Base-by-base conservation (phyloP, 2,888 invertebrate genomes). In the Prosapia bicincta region DNA sequence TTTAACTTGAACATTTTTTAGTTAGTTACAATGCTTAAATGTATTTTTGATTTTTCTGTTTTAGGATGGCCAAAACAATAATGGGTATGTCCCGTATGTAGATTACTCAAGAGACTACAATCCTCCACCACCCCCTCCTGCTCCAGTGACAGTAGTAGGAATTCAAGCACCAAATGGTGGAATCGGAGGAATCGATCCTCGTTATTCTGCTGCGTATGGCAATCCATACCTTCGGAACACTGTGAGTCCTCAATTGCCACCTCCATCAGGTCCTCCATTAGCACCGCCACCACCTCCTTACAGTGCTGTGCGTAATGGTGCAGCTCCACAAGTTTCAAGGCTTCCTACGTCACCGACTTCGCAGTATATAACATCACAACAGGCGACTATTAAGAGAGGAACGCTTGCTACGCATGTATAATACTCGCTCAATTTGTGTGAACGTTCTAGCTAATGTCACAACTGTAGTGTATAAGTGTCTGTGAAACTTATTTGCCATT, bases 91-190 rank as follows among this genome's bases (percentile, higher is more conserved):
- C 78, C 94, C 95, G 0, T 96, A 95, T 84, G 94, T 94, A 69
- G 96, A 96, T 84, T 96, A 95, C 84, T 90, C 92, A 7, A 90
- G 95, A 32, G 96, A 96, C 84, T 96, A 96, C 85, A 95, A 93
- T 82, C 96, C 96, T 1, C 95, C 95, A 5, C 90, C 91, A 71
- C 86, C 87, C 67, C 80, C 81, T 67, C 79, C 81, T 71, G 74
- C 78, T 73, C 71, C 79, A 43, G 72, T 77, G 69, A 26, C 79
- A 1, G 78, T 84, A 83, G 43, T 80, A 81, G 66, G 80, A 82
- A 72, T 83, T 83, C 71, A 83, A 84, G 71, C 84, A 84, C 71
- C 83, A 84, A 74, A 84, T 83, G 23, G 83, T 83, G 81, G 82
- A 69, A 78, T 81, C 71, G 83, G 82, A 65, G 77, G 82, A 26